Evolutionary conservation across 2,888 invertebrate species (phyloP), one percentile per base, ranked within the genome.

Genomic region (Timema podura): DNA sequence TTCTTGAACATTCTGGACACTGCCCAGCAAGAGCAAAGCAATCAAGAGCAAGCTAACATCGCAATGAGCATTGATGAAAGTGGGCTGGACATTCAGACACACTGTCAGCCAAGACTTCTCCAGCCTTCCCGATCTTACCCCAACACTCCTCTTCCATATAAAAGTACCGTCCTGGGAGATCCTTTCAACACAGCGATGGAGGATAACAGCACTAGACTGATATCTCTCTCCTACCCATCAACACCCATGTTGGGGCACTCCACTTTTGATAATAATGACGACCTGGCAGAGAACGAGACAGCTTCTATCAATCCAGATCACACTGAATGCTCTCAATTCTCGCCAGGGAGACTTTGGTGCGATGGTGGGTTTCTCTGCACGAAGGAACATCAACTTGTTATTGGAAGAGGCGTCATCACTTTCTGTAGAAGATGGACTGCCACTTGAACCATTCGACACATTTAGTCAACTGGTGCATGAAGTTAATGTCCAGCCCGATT

Each of bases 141-240:
- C 0, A 82, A 81, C 69, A 81, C 81, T 9, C 82, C 81, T 6
- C 70, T 80, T 30, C 71, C 71, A 9, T 69, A 69, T 61, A 67
- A 70, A 49, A 48, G 48, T 49, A 45, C 64, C 8, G 47, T n/a
- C 13, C 46, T 48, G 3, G 46, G 71, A 10, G 71, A 71, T 68
- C 80, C 81, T n/a, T 79, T 77, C 64, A 74, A 77, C 9, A 71
- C 77, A 10, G 75, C 77, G 5, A 80, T 80, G 45, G 79, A 80
- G 44, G 15, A 64, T 48, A 78, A 77, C 68, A 79, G 78, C 68
- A 79, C 78, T 61, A 47, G 15, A 13, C n/a, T 64, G 13, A 66
- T 59, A 5, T 90, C 91, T 13, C 88, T 90, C 78, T 92, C 92
- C 0, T 91, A 91, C 81, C 92, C 92, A 45, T 89, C 91, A 3